A percentile compares a stretch with the other conserved stretches of the same genome.
Conservation (phyloP, 2,797 vertebrate genomes). For the Sorex maritimensis region DNA sequence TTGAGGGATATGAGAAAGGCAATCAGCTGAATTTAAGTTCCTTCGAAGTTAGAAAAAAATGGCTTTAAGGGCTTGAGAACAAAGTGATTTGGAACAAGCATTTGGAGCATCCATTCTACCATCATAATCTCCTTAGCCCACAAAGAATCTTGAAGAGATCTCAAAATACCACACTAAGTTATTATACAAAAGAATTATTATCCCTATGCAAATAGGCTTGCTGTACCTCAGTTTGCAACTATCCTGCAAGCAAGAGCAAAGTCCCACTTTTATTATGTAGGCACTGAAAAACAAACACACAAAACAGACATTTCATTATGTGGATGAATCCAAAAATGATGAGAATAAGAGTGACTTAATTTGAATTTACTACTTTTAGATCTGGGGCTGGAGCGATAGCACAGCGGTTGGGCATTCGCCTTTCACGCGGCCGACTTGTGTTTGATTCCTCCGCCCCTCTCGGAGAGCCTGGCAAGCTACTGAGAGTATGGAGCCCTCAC, state of each 20-base stretch:
- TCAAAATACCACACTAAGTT: constrained; percentile 47
- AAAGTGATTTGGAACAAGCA: not conserved
- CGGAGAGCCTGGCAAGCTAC: no score
- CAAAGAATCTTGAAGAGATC: not conserved
- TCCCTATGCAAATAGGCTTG: not conserved
- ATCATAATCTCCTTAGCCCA: not conserved
- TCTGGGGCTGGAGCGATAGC: not conserved
- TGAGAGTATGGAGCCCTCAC: no score
- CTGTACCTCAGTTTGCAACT: not conserved
- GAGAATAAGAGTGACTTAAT: constrained; percentile 5
- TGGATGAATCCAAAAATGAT: constrained; percentile 49
- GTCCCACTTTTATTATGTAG: not conserved
- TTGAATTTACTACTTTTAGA: constrained; percentile 41
- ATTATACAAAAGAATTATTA: not conserved
- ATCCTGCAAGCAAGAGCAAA: not conserved
- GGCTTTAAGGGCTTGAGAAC: constrained; percentile 9
- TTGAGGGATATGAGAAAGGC: not conserved
- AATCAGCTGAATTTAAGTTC: not conserved
- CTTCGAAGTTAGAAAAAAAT: not conserved
- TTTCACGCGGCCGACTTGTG: no score
- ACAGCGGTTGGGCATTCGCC: no score
- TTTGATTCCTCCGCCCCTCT: no score
- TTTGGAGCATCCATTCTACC: not conserved
- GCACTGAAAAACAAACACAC: not conserved
- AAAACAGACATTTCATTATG: constrained; percentile 46